phyloP scores from a whole-genome alignment of 2,888 invertebrate genomes.

The Orchestes rusci region DNA sequence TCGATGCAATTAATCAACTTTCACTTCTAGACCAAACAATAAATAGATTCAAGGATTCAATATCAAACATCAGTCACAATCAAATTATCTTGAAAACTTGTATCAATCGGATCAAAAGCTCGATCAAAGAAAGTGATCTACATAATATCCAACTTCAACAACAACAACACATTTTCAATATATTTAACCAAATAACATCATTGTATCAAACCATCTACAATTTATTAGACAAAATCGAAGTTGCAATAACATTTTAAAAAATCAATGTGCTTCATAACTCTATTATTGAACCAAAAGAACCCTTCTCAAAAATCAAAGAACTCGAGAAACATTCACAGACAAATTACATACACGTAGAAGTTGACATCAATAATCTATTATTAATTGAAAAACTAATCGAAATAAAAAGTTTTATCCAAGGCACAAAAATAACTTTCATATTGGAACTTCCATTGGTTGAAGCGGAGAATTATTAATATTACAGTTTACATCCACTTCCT shows the following conservation, averaged over 20 bases:
- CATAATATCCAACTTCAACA: background rate
- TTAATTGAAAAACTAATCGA: background rate
- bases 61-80: background rate
- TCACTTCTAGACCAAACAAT: conserved; percentile 6
- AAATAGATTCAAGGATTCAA: conserved; percentile 1
- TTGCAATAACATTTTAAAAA: background rate
- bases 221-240: background rate
- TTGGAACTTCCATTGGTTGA: background rate
- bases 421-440: background rate
- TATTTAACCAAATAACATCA: background rate
- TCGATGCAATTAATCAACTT: conserved; percentile 2
- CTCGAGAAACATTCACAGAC: too few species aligned
- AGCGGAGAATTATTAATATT: background rate
- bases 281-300: too few species aligned
- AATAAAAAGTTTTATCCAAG: background rate
- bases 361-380: background rate
- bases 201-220: background rate
- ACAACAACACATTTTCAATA: background rate
- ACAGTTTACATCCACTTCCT: background rate
- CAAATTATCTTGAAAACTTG: background rate
- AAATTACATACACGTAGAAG: background rate
- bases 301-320: too few species aligned
- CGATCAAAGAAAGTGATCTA: background rate
- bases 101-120: background rate
- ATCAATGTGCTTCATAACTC: too few species aligned